Evolutionary conservation across 2,113 vertebrate species (phyloP).

Genomic region (Passer montanus): DNA sequence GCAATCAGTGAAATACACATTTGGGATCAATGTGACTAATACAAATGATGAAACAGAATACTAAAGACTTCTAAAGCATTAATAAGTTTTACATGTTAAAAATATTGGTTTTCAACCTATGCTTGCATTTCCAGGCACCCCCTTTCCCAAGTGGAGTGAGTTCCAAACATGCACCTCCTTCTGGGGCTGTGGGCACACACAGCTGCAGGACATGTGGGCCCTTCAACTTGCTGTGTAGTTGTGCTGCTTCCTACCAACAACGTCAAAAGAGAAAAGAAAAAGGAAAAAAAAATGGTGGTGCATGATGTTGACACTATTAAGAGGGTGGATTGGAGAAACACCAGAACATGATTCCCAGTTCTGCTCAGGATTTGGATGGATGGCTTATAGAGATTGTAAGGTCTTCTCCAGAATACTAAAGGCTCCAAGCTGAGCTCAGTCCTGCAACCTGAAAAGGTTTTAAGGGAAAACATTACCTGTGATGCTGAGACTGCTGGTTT

Average conservation of each 20-base stretch:
- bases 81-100: background rate
- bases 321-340: background rate
- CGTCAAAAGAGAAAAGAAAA: background rate
- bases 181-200: background rate
- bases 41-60: background rate
- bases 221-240: background rate
- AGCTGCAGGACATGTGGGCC: background rate
- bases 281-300: rapidly evolving
- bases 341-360: background rate
- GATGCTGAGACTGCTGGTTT: background rate
- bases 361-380: background rate
- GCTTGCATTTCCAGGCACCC: background rate
- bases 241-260: background rate
- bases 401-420: background rate
- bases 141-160: rapidly evolving
- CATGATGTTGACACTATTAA: background rate
- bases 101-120: background rate
- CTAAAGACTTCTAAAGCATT: background rate
- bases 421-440: background rate
- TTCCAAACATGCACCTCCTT: background rate
- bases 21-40: constrained; percentile 33
- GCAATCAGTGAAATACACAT: constrained; percentile 15
- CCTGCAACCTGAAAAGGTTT: background rate
- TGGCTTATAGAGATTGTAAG: background rate
- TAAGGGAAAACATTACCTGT: background rate